Evolutionary conservation across 2,888 invertebrate species (phyloP).

Genomic region (Chaetogeoica ovagalla): DNA sequence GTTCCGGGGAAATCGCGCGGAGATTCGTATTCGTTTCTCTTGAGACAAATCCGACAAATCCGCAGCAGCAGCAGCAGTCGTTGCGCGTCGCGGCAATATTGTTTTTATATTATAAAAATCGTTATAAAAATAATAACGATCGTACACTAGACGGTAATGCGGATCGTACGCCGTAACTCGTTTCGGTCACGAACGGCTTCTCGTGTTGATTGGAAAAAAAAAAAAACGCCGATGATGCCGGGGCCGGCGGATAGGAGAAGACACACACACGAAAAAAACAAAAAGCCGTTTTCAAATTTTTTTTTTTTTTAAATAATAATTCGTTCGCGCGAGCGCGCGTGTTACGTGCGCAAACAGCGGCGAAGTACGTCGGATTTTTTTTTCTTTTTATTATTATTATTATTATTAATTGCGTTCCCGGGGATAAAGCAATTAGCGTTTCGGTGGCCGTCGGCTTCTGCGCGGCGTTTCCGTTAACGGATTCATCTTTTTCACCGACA

Average conservation of each 20-base stretch:
- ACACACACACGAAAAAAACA: too few relatives aligned
- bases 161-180: conserved; percentile 1
- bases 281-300: too few relatives aligned
- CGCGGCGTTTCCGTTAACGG: not conserved
- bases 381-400: not conserved
- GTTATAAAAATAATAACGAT: not conserved
- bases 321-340: conserved; percentile 10
- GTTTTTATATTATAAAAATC: too few relatives aligned
- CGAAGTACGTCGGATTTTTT: not conserved
- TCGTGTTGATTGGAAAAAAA: conserved; percentile 41
- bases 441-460: conserved; percentile 3
- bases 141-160: not conserved
- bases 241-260: too few relatives aligned
- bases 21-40: too few relatives aligned
- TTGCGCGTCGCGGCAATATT: too few relatives aligned
- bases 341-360: conserved; percentile 16
- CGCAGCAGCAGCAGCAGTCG: too few relatives aligned
- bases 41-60: too few relatives aligned
- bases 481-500: too few relatives aligned
- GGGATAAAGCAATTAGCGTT: not conserved
- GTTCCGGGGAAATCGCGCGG: too few relatives aligned
- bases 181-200: conserved; percentile 41
- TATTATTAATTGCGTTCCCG: conserved; percentile 44
- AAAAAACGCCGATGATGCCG: too few relatives aligned
- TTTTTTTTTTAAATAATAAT: too few relatives aligned